Percentiles rank a stretch among this genome's conserved stretches.
phyloP scores from a whole-genome alignment of 2,888 invertebrate genomes.

The Cantharis rufa region DNA sequence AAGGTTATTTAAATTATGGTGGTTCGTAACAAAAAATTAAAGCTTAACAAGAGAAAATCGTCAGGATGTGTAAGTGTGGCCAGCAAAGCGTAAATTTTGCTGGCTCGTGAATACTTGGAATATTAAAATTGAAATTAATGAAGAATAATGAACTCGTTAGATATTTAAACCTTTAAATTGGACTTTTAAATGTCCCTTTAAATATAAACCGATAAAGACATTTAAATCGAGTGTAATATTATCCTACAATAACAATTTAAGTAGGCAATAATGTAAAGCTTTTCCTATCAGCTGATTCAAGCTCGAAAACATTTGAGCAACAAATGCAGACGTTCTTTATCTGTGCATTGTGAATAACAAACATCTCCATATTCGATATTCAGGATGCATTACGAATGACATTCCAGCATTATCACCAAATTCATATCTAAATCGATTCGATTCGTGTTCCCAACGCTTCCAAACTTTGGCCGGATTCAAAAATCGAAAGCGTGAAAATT shows the following conservation, averaged over 20 bases:
- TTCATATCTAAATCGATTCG: not conserved
- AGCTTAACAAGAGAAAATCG: slow-evolving; percentile 11
- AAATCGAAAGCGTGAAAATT: not conserved
- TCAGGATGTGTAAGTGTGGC: slow-evolving; percentile 12
- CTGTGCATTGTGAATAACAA: slow-evolving; percentile 12
- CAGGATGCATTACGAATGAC: slow-evolving; percentile 17
- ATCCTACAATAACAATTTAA: slow-evolving; percentile 9
- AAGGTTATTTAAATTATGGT: not conserved
- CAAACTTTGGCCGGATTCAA: not conserved
- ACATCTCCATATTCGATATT: slow-evolving; percentile 1
- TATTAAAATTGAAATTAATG: slow-evolving; percentile 21
- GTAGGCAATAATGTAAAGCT: slow-evolving; percentile 20
- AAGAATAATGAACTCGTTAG: slow-evolving; percentile 27
- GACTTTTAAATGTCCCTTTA: slow-evolving; percentile 27
- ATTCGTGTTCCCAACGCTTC: not conserved
- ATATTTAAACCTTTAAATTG: slow-evolving; percentile 18
- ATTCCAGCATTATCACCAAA: slow-evolving; percentile 9
- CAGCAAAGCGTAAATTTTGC: slow-evolving; percentile 27
- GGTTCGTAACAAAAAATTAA: not conserved
- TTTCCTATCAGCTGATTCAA: slow-evolving; percentile 24
- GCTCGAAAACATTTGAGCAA: slow-evolving; percentile 14
- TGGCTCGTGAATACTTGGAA: slow-evolving; percentile 19
- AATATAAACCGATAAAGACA: slow-evolving; percentile 10
- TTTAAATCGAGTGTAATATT: slow-evolving; percentile 17
- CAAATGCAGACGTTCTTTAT: slow-evolving; percentile 11